Evolutionary conservation across 2,888 invertebrate species (phyloP), one percentile per base, ranked within the genome.

Genomic region (Brachyptera risi): DNA sequence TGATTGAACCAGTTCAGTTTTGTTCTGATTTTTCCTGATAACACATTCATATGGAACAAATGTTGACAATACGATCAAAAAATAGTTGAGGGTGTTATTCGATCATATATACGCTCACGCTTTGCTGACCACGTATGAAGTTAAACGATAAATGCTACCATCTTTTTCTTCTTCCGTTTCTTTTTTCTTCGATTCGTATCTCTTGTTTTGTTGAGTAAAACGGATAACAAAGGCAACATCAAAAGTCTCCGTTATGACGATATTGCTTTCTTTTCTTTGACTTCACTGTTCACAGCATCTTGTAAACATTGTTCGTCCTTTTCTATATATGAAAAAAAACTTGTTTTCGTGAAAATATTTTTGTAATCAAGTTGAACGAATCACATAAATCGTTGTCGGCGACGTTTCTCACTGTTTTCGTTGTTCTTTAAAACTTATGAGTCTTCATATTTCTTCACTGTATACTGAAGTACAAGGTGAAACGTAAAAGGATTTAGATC

Each of bases 251-350:
- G 61, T 59, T 57, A 59, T 58, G 49, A 35, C 40, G 27, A 40
- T 63, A 63, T 61, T 64, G 64, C 61, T 59, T 61, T 60, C 56
- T 56, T 49, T 63, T 59, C 56, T 57, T 57, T 57, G 56, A 40
- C 27, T 42, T 42, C n/a, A 24, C 26, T 49, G 44, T 56, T 62
- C 59, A 59, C 59, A 59, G 58, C 27, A 40, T 44, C 31, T 60
- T 37, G 26, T 5, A 15, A 60, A 15, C 9, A 56, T 37, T 24
- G 19, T n/a, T 24, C 24, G 5, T 5, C 31, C 5, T 31, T 11
- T 31, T 31, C 31, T 7, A 31, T 31, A 31, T 11, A n/a, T n/a
- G n/a, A 31, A 5, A 5, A 5, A n/a, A 47, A 21, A 24, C 23
- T n/a, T 47, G 47, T n/a, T 11, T 47, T 47, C n/a, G 47, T 47